A percentile compares a stretch with the other conserved stretches of the same genome.
phyloP scores from a whole-genome alignment of 2,888 invertebrate species.

The Nomada lathburiana region DNA sequence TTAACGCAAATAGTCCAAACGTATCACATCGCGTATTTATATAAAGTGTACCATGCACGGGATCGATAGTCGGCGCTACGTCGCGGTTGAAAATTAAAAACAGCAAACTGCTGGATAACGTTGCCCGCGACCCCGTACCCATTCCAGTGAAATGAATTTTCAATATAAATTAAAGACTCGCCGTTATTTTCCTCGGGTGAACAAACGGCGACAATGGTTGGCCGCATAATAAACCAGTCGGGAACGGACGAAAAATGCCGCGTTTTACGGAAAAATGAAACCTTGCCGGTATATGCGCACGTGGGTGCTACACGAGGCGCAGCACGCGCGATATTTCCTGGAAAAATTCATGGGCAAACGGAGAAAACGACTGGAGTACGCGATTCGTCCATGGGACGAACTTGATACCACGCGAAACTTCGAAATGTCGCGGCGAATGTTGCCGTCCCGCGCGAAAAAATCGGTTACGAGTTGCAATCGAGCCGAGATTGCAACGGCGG shows the following conservation, averaged over 20 bases:
- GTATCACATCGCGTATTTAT: no score
- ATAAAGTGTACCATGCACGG: no score
- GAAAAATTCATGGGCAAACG: neutral
- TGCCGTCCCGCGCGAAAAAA: neutral
- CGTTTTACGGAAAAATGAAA: slow-evolving; percentile 7
- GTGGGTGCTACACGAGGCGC: neutral
- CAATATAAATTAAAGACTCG: slow-evolving; percentile 4
- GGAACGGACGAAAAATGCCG: neutral
- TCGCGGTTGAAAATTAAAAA: neutral
- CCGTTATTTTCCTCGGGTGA: neutral
- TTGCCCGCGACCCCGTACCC: neutral
- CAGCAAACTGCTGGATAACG: neutral
- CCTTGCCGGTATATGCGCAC: neutral
- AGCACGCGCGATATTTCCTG: neutral
- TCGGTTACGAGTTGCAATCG: neutral
- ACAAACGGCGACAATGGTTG: neutral
- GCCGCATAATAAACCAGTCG: neutral
- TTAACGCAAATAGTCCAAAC: no score
- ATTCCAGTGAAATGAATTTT: slow-evolving; percentile 5
- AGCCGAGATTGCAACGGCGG: neutral
- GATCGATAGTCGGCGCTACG: neutral
- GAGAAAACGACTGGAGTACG: neutral
- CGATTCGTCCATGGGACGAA: slow-evolving; percentile 1
- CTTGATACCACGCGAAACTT: slow-evolving; percentile 17
- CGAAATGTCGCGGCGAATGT: neutral